phyloP scores from a whole-genome alignment of 2,797 vertebrate species.

The Poecilia picta region DNA sequence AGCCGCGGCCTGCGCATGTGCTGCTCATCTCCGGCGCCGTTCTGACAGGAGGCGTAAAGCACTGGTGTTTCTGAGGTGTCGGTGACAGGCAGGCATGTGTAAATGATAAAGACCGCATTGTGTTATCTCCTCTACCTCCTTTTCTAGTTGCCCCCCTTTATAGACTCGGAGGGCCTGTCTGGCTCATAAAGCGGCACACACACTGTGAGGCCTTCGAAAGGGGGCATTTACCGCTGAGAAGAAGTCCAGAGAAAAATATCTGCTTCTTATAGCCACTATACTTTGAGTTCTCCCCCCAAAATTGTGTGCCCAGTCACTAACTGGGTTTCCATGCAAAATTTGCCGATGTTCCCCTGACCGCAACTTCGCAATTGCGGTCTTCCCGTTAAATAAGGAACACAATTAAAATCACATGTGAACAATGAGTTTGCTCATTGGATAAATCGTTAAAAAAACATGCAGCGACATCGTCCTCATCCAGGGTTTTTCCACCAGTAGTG shows the following conservation, averaged over 20 bases:
- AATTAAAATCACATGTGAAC: no score
- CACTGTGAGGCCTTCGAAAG: constrained; percentile 80
- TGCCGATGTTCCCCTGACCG: no score
- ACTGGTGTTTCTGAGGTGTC: constrained; percentile 67
- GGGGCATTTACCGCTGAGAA: constrained; percentile 82
- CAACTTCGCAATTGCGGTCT: no score
- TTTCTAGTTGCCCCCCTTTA: constrained; percentile 63
- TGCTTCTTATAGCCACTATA: constrained; percentile 78
- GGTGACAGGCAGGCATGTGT: constrained; percentile 71
- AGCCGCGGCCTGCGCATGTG: constrained; percentile 11
- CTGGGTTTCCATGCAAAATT: no score
- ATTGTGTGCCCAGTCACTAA: constrained; percentile 61
- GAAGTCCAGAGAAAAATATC: constrained; percentile 80
- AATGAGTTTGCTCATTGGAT: no score
- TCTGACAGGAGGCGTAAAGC: constrained; percentile 55
- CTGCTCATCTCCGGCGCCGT: constrained; percentile 39
- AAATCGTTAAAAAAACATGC: no score
- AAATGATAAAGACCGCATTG: constrained; percentile 81
- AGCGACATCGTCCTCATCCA: no score
- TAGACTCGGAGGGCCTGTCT: constrained; percentile 72
- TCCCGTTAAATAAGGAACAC: no score
- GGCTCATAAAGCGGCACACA: constrained; percentile 71
- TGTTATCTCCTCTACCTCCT: constrained; percentile 70
- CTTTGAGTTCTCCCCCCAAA: constrained; percentile 54
- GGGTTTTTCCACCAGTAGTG: no score